A percentile compares a stretch with the other conserved stretches of the same genome.
phyloP scores from a whole-genome alignment of 2,888 invertebrate species.

The Leptopterna dolabrata region DNA sequence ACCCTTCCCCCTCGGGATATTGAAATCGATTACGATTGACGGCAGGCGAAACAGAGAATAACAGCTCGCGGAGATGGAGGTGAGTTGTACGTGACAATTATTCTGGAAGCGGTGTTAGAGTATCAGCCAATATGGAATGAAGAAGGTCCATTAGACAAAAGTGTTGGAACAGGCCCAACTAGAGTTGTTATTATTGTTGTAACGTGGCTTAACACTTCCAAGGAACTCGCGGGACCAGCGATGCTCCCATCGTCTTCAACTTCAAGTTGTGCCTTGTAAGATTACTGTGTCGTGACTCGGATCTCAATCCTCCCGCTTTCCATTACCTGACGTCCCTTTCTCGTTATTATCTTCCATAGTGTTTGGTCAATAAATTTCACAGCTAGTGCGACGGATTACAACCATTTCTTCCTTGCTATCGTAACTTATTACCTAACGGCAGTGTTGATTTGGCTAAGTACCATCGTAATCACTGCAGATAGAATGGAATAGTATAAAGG shows the following conservation, averaged over 20 bases:
- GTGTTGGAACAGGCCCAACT: background rate
- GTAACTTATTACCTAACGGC: no score
- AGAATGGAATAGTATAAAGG: no score
- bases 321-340: background rate
- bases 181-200: background rate
- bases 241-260: background rate
- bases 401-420: no score
- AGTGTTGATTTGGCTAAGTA: no score
- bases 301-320: background rate
- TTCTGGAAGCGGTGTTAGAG: background rate
- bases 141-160: background rate
- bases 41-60: no score
- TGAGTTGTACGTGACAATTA: background rate
- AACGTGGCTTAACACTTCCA: slow-evolving; percentile 3
- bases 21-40: no score
- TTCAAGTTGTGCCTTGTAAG: background rate
- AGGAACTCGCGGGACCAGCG: background rate
- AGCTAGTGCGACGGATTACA: no score
- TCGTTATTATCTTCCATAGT: background rate
- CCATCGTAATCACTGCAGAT: no score
- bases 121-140: background rate
- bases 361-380: background rate
- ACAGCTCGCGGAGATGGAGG: no score
- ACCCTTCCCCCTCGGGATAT: no score
- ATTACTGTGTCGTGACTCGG: slow-evolving; percentile 7